Evolutionary conservation across 2,113 vertebrate genomes (phyloP).

Genomic region (Baryphthengus martii): DNA sequence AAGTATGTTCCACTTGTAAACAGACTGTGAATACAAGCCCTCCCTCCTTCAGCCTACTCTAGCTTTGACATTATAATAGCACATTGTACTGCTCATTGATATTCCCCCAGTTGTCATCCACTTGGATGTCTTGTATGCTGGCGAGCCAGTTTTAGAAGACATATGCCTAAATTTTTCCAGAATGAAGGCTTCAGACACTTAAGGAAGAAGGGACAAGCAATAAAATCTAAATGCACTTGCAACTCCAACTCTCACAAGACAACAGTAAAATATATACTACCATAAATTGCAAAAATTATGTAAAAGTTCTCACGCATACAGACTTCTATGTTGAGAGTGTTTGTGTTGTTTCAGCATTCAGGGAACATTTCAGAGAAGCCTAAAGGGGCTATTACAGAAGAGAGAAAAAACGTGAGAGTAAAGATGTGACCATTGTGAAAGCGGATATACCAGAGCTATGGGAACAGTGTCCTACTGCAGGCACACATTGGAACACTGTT

Average conservation of each 20-base stretch:
- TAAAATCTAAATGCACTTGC: background rate
- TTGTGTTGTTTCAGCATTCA: background rate
- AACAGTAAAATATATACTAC: background rate
- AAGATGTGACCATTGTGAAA: accelerated
- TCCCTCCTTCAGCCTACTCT: background rate
- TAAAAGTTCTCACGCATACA: background rate
- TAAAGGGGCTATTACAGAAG: background rate
- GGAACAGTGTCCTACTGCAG: background rate
- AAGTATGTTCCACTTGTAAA: background rate
- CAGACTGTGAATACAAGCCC: background rate
- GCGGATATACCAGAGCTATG: background rate
- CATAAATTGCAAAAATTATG: background rate
- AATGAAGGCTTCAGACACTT: background rate
- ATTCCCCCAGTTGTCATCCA: background rate
- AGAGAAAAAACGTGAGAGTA: background rate
- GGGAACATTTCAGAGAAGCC: background rate
- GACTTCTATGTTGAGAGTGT: too few relatives aligned
- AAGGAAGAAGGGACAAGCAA: background rate
- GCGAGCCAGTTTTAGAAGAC: background rate
- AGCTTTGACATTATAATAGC: background rate
- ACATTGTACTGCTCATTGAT: background rate
- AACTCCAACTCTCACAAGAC: background rate
- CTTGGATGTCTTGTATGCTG: background rate
- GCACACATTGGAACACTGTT: background rate
- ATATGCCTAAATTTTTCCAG: background rate